Percentiles rank a stretch among this genome's conserved stretches.
These are phyloP conservation scores for Hestina assimilis DNA, from an alignment of 1,140 invertebrate species.

Conservation along the genomic window DNA sequence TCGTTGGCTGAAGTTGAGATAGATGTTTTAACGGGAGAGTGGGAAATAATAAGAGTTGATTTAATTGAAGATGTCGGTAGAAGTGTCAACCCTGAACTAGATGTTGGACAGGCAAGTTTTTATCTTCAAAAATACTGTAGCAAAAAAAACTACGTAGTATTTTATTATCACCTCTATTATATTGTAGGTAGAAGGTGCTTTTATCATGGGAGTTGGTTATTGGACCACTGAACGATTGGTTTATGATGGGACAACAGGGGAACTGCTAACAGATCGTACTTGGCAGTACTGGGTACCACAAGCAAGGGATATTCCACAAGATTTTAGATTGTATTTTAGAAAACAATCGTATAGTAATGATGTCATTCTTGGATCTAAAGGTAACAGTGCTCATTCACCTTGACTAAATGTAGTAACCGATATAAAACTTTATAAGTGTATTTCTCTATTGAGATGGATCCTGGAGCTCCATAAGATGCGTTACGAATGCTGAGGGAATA, in stretches of 20 bases:
- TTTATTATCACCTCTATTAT: not conserved
- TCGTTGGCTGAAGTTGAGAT: conserved; percentile 83
- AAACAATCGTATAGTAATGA: conserved; percentile 84
- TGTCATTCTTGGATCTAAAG: conserved; percentile 82
- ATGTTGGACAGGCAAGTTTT: conserved; percentile 86
- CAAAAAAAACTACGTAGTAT: too few species aligned
- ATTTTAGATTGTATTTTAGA: conserved; percentile 86
- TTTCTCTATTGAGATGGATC: too few species aligned
- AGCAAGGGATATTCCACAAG: conserved; percentile 87
- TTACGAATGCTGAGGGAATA: too few species aligned
- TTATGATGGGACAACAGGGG: conserved; percentile 82
- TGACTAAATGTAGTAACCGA: too few species aligned
- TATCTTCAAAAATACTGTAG: not conserved
- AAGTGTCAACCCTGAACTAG: conserved; percentile 86
- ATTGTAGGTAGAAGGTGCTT: conserved; percentile 85
- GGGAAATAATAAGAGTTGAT: conserved; percentile 84
- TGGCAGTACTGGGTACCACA: conserved; percentile 90
- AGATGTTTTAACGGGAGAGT: conserved; percentile 90
- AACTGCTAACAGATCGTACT: conserved; percentile 84
- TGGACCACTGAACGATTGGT: conserved; percentile 86
- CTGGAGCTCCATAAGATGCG: too few species aligned
- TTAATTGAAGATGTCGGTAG: conserved; percentile 86
- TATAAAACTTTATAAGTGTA: too few species aligned
- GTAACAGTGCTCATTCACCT: too few species aligned
- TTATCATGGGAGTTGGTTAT: conserved; percentile 91